Evolutionary conservation across 2,113 vertebrate species (phyloP).

Genomic region (Poeciliopsis retropinna): DNA sequence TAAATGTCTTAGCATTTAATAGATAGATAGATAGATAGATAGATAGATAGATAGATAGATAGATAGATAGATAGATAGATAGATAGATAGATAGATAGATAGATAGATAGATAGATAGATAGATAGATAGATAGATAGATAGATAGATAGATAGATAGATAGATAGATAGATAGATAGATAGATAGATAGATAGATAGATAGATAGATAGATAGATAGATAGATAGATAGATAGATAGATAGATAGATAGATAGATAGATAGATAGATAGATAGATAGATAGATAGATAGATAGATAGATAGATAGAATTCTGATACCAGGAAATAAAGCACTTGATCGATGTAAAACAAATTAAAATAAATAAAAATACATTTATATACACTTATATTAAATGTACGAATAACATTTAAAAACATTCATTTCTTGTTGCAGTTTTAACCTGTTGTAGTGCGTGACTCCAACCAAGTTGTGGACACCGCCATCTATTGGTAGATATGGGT

Average conservation of each 20-base stretch:
- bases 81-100: conserved; percentile 8
- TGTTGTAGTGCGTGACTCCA: background rate
- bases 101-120: background rate
- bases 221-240: conserved; percentile 4
- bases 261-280: conserved; percentile 7
- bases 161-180: background rate
- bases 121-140: background rate
- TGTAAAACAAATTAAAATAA: background rate
- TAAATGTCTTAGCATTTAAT: background rate
- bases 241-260: background rate
- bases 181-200: conserved; percentile 12
- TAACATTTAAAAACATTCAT: background rate
- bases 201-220: conserved; percentile 11
- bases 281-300: conserved; percentile 1
- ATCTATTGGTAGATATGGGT: conserved; percentile 34
- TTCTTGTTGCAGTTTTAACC: background rate
- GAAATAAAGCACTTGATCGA: no score
- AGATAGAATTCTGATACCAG: background rate
- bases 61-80: conserved; percentile 21
- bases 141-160: no score
- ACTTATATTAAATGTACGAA: no score
- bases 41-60: conserved; percentile 17
- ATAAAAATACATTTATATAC: background rate
- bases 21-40: conserved; percentile 4
- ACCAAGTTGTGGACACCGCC: conserved; percentile 53